Base-by-base conservation (phyloP, 2,888 invertebrate species). In the Baronia brevicornis region DNA sequence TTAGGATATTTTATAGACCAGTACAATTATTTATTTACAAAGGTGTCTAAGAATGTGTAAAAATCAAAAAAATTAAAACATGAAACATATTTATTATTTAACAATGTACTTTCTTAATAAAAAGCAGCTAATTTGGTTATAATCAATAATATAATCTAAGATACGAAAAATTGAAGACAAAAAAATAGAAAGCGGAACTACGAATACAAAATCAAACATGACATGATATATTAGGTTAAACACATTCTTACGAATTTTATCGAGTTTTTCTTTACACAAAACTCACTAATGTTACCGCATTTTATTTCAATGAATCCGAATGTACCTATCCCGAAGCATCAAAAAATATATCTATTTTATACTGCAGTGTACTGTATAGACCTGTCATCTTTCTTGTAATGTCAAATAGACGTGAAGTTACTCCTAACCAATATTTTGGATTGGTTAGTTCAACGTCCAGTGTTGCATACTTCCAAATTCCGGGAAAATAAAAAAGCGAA, bases 91-190 rank as follows among this genome's bases (percentile, higher is more conserved):
- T 28, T 22, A 24, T 36, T 36, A 36, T 36, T 36, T 14, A 6
- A 14, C 12, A 14, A 14, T 10, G 15, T 22, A 27, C 21, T 26
- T n/a, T 14, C 7, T 21, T 9, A 28, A 33, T 13, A 28, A 29
- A 33, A 38, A 28, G 22, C 18, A 21, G 20, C 30, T 7, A 31
- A 41, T 32, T 39, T 38, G 36, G 35, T 45, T 27, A 30, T 38
- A 50, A 60, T 63, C 54, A 54, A 59, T 59, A 59, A 44, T 39
- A 54, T 33, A 37, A 43, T 46, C 46, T 41, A 35, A 25, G 37
- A 41, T 27, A 26, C 49, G 44, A 46, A 49, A 54, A 52, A 58
- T 55, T 46, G 53, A 47, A 39, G 11, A 17, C 19, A 27, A 33
- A 40, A 28, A 35, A 12, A 24, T 29, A 13, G 27, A 4, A 19